phyloP scores from a whole-genome alignment of 1,140 invertebrate species.

The Kradibia gibbosae region DNA sequence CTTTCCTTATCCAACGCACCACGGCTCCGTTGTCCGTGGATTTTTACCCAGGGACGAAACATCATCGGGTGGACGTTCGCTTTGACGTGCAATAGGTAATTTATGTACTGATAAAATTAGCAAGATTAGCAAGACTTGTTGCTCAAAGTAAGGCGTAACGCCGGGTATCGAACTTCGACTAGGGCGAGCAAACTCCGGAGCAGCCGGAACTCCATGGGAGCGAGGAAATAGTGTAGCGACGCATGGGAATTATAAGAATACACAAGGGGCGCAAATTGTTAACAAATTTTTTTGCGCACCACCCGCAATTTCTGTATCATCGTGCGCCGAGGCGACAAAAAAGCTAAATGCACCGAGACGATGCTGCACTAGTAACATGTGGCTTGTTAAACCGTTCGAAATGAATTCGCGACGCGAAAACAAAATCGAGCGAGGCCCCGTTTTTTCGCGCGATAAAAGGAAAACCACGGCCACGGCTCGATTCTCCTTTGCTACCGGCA shows the following conservation, averaged over 20 bases:
- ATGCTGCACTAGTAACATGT: not conserved
- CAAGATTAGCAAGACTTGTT: conserved; percentile 7
- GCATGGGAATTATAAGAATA: conserved; percentile 8
- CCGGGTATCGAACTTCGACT: not conserved
- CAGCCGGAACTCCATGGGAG: conserved; percentile 45
- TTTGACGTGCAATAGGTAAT: not conserved
- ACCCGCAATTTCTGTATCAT: not conserved
- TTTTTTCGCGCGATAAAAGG: conserved; percentile 7
- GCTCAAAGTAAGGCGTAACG: not conserved
- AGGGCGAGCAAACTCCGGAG: not conserved
- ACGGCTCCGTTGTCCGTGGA: not conserved
- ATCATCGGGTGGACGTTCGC: not conserved
- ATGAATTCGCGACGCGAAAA: conserved; percentile 24
- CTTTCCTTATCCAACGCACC: not conserved
- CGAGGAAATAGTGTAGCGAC: not conserved
- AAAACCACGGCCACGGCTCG: not conserved
- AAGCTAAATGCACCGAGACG: not conserved
- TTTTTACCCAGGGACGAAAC: not conserved
- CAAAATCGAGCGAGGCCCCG: not conserved
- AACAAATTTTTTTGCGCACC: conserved; percentile 9
- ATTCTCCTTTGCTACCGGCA: conserved; percentile 14
- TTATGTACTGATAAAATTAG: conserved; percentile 22
- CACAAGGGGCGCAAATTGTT: not conserved
- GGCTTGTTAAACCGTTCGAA: conserved; percentile 36
- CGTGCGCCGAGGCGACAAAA: not conserved